These are phyloP conservation scores for Brevipalpus yothersi DNA, from an alignment of 1,140 invertebrate genomes.

Conservation along the genomic window DNA sequence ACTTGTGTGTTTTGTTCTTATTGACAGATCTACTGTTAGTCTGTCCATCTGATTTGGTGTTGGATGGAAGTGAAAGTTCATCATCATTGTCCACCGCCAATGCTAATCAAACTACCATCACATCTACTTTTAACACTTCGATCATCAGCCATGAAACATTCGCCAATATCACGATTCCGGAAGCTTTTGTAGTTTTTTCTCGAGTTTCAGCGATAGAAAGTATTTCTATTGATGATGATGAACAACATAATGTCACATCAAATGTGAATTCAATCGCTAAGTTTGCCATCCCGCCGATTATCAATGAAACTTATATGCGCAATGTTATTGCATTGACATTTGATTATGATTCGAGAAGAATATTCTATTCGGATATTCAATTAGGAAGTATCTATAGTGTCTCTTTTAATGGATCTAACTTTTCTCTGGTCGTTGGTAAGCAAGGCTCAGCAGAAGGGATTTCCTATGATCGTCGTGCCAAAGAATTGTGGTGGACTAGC, in stretches of 20 bases:
- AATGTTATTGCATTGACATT: conserved; percentile 61
- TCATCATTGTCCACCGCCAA: not conserved
- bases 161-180: conserved; percentile 22
- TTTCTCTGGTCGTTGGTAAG: conserved; percentile 36
- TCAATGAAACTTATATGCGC: conserved; percentile 38
- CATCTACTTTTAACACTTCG: not conserved
- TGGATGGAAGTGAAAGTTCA: too few relatives aligned
- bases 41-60: too few relatives aligned
- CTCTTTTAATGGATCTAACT: conserved; percentile 49
- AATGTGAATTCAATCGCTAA: conserved; percentile 21
- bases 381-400: conserved; percentile 52
- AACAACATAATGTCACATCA: conserved; percentile 30
- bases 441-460: conserved; percentile 59
- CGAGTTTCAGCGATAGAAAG: conserved; percentile 35
- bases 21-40: too few relatives aligned
- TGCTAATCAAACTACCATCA: not conserved
- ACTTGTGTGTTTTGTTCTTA: too few relatives aligned
- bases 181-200: conserved; percentile 48
- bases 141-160: not conserved
- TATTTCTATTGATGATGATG: conserved; percentile 43
- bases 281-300: conserved; percentile 44
- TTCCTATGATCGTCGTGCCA: conserved; percentile 36
- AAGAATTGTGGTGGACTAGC: conserved; percentile 58
- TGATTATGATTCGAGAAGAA: conserved; percentile 36
- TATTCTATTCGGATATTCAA: conserved; percentile 72